Evolutionary conservation across 2,797 vertebrate genomes (phyloP), one percentile per base, ranked within the genome.

Genomic region (Gallinago solitaria): DNA sequence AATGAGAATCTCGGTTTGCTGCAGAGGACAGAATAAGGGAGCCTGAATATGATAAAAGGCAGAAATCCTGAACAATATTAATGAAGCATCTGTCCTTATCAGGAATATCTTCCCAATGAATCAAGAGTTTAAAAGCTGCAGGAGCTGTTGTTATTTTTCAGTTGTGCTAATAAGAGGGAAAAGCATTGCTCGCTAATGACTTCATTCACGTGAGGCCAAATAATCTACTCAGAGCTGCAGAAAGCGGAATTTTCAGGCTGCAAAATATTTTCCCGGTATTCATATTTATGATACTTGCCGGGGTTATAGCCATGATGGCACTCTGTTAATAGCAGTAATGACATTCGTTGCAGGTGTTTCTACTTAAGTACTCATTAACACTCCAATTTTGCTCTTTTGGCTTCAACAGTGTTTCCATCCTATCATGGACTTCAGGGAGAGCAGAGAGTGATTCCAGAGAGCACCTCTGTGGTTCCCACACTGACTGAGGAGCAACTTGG

Each of bases 291-390:
- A 15, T n/a, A 17, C n/a, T 96, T 96, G 35, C 68, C 71, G 60
- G 9, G 41, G 61, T 80, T 83, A 84, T 78, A 84, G 61, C 33
- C 75, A n/a, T 33, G 57, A 75, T 73, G 53, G n/a, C 19, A 6
- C 77, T 65, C 10, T 11, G 69, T 39, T 94, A 92, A 94, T 80
- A 73, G 61, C 51, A 43, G 17, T 47, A 83, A 94, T 48, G 75
- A 82, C n/a, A 47, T 53, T 87, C 48, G 3, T 24, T 86, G 74
- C 96, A 97, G 96, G 87, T 97, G 95, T 80, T 92, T 86, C 78
- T 71, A 71, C 82, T 91, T 86, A 96, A 95, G 92, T 54, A 41
- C 81, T 94, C 95, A 94, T 96, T 94, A 96, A 53, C 17, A 12
- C 67, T n/a, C 60, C 64, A 48, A 89, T 95, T 91, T 83, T 70